phyloP scores from a whole-genome alignment of 2,797 vertebrate genomes.

The Poecilia velifera region DNA sequence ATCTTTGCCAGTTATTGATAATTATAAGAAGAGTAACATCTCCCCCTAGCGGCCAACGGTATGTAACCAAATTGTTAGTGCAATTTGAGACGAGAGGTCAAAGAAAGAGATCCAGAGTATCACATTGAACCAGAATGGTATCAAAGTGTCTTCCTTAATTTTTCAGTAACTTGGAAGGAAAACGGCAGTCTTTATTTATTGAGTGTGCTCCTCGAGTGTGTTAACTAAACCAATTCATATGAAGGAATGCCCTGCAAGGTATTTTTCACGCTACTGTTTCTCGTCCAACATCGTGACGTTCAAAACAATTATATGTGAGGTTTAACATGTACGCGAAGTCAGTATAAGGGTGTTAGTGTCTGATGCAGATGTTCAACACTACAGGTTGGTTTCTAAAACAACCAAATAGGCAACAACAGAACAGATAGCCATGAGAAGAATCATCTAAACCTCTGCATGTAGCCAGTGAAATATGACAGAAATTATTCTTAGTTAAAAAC shows the following conservation, averaged over 20 bases:
- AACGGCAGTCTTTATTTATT: background rate
- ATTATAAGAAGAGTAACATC: conserved; percentile 7
- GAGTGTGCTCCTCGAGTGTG: background rate
- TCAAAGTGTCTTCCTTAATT: background rate
- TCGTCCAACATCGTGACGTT: background rate
- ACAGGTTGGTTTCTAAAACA: no score
- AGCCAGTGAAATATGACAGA: no score
- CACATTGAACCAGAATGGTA: background rate
- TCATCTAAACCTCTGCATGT: no score
- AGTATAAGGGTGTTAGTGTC: no score
- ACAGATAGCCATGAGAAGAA: no score
- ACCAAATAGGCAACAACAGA: no score
- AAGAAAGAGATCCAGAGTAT: background rate
- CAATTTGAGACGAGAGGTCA: background rate
- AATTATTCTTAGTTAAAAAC: no score
- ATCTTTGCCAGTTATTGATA: background rate
- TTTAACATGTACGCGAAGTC: background rate
- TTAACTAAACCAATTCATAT: background rate
- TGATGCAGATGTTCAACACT: no score
- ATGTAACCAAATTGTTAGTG: background rate
- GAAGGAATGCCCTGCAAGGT: background rate
- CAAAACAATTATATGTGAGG: background rate
- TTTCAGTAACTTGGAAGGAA: background rate
- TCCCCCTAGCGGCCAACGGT: conserved; percentile 6
- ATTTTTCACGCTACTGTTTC: background rate